Evolutionary conservation across 1,140 invertebrate genomes (phyloP).

Genomic region (Drosophila santomea): DNA sequence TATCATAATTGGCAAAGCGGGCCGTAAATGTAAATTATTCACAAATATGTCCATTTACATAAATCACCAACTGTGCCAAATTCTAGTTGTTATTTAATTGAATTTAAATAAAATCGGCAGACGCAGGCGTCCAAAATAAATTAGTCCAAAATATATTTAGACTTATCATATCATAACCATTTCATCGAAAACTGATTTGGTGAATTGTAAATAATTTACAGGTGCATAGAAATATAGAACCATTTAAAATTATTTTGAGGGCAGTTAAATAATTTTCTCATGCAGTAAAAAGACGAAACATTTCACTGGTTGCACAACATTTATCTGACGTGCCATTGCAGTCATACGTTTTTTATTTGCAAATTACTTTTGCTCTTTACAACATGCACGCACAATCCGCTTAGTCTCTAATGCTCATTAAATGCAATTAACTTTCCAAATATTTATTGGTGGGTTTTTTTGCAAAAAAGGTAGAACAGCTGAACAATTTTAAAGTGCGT

Average conservation of each 20-base stretch:
- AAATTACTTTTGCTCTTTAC: slow-evolving; percentile 37
- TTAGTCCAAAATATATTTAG: background rate
- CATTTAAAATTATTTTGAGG: background rate
- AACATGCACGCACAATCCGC: slow-evolving; percentile 42
- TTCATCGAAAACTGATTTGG: no score
- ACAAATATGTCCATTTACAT: slow-evolving; percentile 17
- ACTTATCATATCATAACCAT: background rate
- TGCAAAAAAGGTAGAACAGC: background rate
- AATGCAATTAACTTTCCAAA: slow-evolving; percentile 64
- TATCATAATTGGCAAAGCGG: slow-evolving; percentile 3
- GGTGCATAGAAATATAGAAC: background rate
- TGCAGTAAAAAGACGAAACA: background rate
- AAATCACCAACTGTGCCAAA: slow-evolving; percentile 12
- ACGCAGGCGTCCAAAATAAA: background rate
- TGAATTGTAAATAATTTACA: background rate
- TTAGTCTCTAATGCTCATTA: slow-evolving; percentile 61
- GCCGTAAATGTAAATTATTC: slow-evolving; percentile 2
- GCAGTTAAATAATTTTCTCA: background rate
- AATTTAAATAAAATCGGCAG: background rate
- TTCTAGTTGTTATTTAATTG: background rate
- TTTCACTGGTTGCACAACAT: background rate
- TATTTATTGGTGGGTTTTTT: slow-evolving; percentile 26
- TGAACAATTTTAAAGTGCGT: slow-evolving; percentile 10
- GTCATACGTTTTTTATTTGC: slow-evolving; percentile 31
- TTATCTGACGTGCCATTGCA: slow-evolving; percentile 15